These are phyloP conservation scores for Cotesia vestalis DNA, from an alignment of 1,140 invertebrate species.

Conservation along the genomic window DNA sequence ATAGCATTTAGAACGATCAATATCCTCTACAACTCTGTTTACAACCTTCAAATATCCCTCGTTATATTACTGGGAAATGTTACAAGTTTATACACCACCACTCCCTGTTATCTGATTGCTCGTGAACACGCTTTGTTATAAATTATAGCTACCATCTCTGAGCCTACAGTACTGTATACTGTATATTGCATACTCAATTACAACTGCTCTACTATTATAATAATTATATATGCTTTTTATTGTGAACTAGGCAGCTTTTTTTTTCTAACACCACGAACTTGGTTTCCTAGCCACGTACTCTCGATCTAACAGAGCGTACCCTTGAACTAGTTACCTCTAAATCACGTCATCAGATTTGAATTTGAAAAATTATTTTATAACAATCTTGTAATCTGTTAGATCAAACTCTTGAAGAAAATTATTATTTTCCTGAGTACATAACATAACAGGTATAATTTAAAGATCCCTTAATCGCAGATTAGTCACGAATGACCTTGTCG, in stretches of 20 bases:
- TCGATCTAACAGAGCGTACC: slow-evolving; percentile 17
- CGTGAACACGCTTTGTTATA: background rate
- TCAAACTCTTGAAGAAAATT: no score
- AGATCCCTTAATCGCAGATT: no score
- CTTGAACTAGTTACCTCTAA: slow-evolving; percentile 21
- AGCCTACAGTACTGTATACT: no score
- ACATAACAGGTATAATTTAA: no score
- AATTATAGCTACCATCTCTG: no score
- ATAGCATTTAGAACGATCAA: slow-evolving; percentile 17
- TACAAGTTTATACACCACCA: no score
- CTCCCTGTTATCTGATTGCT: slow-evolving; percentile 4
- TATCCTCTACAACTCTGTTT: slow-evolving; percentile 11
- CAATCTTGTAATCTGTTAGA: background rate
- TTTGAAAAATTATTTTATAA: slow-evolving; percentile 2
- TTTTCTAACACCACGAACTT: slow-evolving; percentile 4
- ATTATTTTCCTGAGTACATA: no score
- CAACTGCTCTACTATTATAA: no score
- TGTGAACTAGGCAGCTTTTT: background rate
- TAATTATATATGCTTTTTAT: no score
- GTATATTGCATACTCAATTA: no score
- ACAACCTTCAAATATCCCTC: slow-evolving; percentile 6
- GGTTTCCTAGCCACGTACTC: background rate
- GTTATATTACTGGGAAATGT: no score
- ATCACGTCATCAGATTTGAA: background rate
- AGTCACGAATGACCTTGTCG: no score